Conservation (phyloP, 2,113 vertebrate species). For the Platysternon megacephalum region DNA sequence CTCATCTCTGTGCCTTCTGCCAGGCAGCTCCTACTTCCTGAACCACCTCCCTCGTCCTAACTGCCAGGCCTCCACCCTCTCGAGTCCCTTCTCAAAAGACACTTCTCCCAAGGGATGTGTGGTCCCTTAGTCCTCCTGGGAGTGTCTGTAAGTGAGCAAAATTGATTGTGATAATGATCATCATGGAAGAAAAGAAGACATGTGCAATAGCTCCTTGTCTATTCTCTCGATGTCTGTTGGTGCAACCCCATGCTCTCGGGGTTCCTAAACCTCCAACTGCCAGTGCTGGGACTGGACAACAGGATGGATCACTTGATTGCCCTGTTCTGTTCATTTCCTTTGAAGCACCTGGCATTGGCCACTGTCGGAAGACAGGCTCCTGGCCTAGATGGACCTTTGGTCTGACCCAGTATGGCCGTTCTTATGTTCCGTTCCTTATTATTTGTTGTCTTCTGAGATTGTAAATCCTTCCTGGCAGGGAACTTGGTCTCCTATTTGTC, state of each 20-base stretch:
- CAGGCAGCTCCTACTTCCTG: not conserved
- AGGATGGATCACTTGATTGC: no score
- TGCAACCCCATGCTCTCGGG: no score
- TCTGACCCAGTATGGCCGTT: not conserved
- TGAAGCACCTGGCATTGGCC: no score
- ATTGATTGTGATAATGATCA: not conserved
- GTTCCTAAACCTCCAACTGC: no score
- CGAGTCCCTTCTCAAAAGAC: not conserved
- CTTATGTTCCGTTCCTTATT: slow-evolving; percentile 52
- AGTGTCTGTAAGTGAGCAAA: slow-evolving; percentile 19
- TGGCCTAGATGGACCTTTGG: no score
- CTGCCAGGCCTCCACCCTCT: not conserved
- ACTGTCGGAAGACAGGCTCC: no score
- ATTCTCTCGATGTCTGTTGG: not conserved
- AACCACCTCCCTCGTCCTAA: not conserved
- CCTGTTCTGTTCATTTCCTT: no score
- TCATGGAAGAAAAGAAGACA: not conserved
- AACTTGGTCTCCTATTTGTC: slow-evolving; percentile 51
- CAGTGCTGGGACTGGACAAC: no score
- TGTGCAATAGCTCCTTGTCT: not conserved
- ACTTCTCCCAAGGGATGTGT: not conserved
- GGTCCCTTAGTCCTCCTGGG: not conserved
- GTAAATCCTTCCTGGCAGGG: slow-evolving; percentile 37
- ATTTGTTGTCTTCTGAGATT: not conserved
- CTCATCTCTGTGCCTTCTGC: not conserved